Base-by-base conservation (phyloP, 2,113 vertebrate species). In the Symphodus melops region DNA sequence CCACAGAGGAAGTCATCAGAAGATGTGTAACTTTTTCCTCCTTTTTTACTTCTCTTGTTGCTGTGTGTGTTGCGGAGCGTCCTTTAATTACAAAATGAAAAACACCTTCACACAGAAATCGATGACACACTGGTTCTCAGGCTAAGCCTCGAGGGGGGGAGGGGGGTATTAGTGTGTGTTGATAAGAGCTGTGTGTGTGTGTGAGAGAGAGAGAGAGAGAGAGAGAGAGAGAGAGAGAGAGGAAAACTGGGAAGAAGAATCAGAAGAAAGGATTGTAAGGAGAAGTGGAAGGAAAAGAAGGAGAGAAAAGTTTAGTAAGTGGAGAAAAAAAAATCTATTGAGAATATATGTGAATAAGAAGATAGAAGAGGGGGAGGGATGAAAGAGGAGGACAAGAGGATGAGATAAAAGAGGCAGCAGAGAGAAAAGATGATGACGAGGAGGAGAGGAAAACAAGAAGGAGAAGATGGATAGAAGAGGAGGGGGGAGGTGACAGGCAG, bases 41-140 rank as follows among this genome's bases (percentile, higher is more conserved):
- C n/a, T n/a, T n/a, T n/a, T n/a, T n/a, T n/a, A 41, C 39, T 41
- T 41, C 11, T 41, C 37, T 8, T 39, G 9, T 11, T 41, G 39
- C 11, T 46, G 44, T 17, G 12, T 17, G 13, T 46, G 68, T 72
- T 60, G 72, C 67, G 48, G 72, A 90, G 75, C 78, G 63, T 71
- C 52, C 74, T 76, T 81, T 92, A 87, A 91, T 83, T 84, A 81
- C 72, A 67, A 84, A 89, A 75, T 69, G 58, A 57, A 83, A 44
- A 8, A 21, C 79, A 86, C 63, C 82, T 80, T 81, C 42, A 57
- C 56, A 14, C 21, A 10, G 62, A 83, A 88, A 88, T 77, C 37
- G 65, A 88, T 88, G 84, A 88, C 78, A 57, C 39, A 62, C 56
- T 28, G 9, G 51, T 85, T 88, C 81, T 76, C 28, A 53, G 71